Evolutionary conservation across 2,113 vertebrate species (phyloP).

Genomic region (Orthochromis malagaraziensis): DNA sequence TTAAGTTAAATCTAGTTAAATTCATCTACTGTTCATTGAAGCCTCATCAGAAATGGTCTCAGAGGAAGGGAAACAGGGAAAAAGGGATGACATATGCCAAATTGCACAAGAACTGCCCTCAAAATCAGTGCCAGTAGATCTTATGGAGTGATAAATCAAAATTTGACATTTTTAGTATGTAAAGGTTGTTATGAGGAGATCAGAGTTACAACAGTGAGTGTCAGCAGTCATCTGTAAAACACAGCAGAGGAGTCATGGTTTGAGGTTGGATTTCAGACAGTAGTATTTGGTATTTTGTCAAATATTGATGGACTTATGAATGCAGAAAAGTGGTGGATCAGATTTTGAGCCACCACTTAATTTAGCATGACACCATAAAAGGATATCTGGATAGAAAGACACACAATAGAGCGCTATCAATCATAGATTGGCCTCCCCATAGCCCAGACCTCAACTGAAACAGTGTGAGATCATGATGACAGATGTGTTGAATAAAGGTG

Average conservation of each 20-base stretch:
- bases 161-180: neutral
- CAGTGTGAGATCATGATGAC: neutral
- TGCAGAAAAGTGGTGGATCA: neutral
- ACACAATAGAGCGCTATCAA: neutral
- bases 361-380: rapidly evolving
- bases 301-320: neutral
- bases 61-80: neutral
- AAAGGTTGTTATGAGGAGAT: neutral
- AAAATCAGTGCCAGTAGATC: neutral
- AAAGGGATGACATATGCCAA: neutral
- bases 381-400: neutral
- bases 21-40: neutral
- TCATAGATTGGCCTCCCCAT: neutral
- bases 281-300: neutral
- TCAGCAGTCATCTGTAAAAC: neutral
- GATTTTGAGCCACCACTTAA: neutral
- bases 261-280: neutral
- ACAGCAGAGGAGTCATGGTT: neutral
- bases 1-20: neutral
- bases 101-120: neutral
- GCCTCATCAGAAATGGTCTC: neutral
- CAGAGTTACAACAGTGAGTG: neutral
- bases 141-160: neutral
- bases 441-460: neutral
- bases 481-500: neutral